phyloP scores from a whole-genome alignment of 2,797 vertebrate genomes.

The Mallotus villosus region DNA sequence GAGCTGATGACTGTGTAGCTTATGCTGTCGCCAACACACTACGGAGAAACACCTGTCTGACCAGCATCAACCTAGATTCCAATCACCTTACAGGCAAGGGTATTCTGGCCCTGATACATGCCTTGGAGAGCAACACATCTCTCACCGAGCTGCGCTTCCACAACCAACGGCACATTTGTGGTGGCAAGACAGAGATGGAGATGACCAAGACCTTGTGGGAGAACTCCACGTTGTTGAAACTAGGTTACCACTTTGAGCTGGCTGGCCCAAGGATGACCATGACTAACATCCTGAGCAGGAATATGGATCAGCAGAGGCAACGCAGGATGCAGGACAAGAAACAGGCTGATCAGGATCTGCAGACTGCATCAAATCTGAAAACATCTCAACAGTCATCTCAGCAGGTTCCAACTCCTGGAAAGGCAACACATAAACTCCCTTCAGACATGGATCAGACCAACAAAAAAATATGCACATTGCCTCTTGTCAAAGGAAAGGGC shows the following conservation, averaged over 20 bases:
- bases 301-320: conserved; percentile 86
- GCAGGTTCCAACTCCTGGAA: neutral
- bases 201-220: conserved; percentile 81
- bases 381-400: neutral
- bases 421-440: conserved; percentile 11
- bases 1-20: conserved; percentile 83
- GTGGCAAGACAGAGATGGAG: conserved; percentile 89
- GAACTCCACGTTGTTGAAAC: conserved; percentile 81
- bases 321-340: conserved; percentile 79
- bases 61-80: conserved; percentile 85
- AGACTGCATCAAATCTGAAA: neutral
- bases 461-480: neutral
- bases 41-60: conserved; percentile 78
- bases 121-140: conserved; percentile 78
- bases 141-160: conserved; percentile 86
- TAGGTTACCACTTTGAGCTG: conserved; percentile 87
- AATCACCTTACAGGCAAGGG: conserved; percentile 86
- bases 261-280: conserved; percentile 85
- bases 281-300: conserved; percentile 84
- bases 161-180: conserved; percentile 87
- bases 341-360: conserved; percentile 59
- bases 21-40: conserved; percentile 82
- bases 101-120: conserved; percentile 82
- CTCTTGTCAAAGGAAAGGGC: conserved; percentile 48
- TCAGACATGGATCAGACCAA: conserved; percentile 63